Percentiles rank a stretch among this genome's conserved stretches.
Evolutionary conservation across 1,140 invertebrate genomes (phyloP).

Genomic region (Megathymus violae): DNA sequence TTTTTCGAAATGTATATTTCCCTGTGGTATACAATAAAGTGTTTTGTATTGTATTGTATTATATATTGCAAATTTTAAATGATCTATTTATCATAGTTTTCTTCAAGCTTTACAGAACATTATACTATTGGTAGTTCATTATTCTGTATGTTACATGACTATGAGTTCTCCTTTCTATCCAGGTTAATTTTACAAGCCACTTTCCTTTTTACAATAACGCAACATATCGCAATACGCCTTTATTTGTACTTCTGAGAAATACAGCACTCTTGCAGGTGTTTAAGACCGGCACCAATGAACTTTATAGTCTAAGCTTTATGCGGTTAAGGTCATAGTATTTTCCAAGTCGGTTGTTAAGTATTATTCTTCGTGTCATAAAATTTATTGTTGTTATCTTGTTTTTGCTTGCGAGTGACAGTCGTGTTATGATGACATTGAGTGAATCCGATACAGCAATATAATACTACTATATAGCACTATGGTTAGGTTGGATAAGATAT

Average conservation of each 20-base stretch:
- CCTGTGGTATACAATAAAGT: no score
- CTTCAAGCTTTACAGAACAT: no score
- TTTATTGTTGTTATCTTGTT: conserved; percentile 40
- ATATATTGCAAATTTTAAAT: no score
- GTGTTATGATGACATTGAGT: no score
- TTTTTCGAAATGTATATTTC: no score
- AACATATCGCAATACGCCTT: conserved; percentile 17
- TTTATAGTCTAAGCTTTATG: conserved; percentile 58
- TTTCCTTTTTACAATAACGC: neutral
- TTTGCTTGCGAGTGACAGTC: neutral
- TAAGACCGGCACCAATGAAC: conserved; percentile 51
- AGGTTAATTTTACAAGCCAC: neutral
- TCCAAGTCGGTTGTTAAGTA: conserved; percentile 30
- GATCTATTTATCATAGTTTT: no score
- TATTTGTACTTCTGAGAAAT: conserved; percentile 5
- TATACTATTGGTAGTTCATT: no score
- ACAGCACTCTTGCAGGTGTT: conserved; percentile 34
- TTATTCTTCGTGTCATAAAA: conserved; percentile 45
- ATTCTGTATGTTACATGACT: no score
- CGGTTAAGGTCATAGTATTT: conserved; percentile 28
- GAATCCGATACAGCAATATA: no score
- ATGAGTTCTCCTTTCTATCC: neutral
- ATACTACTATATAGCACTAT: no score
- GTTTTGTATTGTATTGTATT: no score
- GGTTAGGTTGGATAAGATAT: no score